Percentiles rank a stretch among this genome's conserved stretches.
Conservation (phyloP, 2,797 vertebrate genomes). For the Ptychobarbus kaznakovi region DNA sequence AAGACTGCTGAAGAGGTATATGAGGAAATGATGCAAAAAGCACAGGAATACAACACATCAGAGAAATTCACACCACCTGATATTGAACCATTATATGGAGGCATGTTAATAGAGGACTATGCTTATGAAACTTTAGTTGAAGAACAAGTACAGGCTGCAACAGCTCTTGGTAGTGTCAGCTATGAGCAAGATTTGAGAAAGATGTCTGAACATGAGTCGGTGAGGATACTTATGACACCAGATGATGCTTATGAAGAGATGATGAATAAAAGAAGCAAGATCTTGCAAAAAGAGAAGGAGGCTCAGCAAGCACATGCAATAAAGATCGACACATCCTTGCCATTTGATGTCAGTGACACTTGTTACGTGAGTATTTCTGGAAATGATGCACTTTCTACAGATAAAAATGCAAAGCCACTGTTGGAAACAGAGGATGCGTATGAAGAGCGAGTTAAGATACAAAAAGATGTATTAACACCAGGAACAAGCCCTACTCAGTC, state of each 20-base stretch:
- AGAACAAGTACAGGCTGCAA: conserved; percentile 78
- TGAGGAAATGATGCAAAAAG: conserved; percentile 91
- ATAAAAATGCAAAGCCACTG: conserved; percentile 74
- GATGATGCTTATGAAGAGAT: conserved; percentile 90
- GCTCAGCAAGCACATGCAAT: conserved; percentile 67
- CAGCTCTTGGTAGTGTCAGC: conserved; percentile 70
- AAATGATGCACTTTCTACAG: conserved; percentile 74
- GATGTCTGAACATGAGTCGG: conserved; percentile 76
- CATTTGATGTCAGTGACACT: conserved; percentile 72
- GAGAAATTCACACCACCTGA: conserved; percentile 89
- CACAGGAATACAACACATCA: conserved; percentile 81
- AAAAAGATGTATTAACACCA: conserved; percentile 85
- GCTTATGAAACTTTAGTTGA: conserved; percentile 96
- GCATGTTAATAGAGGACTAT: conserved; percentile 98
- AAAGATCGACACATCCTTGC: neutral
- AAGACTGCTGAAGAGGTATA: conserved; percentile 94
- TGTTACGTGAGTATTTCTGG: conserved; percentile 87
- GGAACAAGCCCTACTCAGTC: conserved; percentile 78
- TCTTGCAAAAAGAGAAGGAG: conserved; percentile 83
- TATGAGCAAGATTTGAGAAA: conserved; percentile 74
- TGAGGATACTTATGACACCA: conserved; percentile 83
- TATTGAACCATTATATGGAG: conserved; percentile 94
- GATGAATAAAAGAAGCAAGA: conserved; percentile 83
- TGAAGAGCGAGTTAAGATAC: conserved; percentile 84
- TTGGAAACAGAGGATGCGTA: conserved; percentile 78